Base-by-base conservation (phyloP, 2,797 vertebrate species). In the Enteromius argenteus region DNA sequence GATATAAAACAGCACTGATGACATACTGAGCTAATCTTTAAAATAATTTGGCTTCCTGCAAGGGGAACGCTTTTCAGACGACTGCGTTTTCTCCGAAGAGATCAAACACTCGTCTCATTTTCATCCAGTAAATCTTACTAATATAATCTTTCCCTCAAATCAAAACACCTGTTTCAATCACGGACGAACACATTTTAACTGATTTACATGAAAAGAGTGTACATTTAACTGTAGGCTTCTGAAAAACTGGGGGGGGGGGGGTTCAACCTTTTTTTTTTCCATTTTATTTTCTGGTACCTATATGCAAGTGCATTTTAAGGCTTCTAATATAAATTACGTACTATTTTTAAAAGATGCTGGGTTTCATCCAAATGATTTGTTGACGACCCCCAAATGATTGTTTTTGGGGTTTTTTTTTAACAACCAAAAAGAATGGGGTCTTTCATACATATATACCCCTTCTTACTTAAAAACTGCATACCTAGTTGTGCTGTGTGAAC, bases 1-100 rank as follows among this genome's bases (percentile, higher is more conserved):
- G 37, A 87, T 84, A 66, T 73, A 23, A 68, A 77, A 82, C 10
- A 60, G 32, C 30, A 19, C 39, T 81, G 73, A 86, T 66, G 56
- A 67, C 73, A 73, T 21, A 53, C 58, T 60, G 27, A 60, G 67
- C 19, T 79, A 64, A 81, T 87, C 56, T 53, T 83, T 49, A 86
- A 87, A 84, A 85, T 82, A 82, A 85, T 49, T 84, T 19, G 7
- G 37, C 46, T 87, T 80, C 77, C 72, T 75, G 75, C 68, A 71
- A 5, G 44, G 64, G 56, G 51, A 84, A 56, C 21, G 15, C 46
- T 60, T 79, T 76, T 76, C 23, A 77, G 46, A 66, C 5, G 2
- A n/a, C 78, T 58, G 37, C 37, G 15, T 80, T 58, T 75, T 49
- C 84, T 81, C 37, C 15, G 23, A 67, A 53, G 1, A 56, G 35